These are phyloP conservation scores for Dioctria linearis DNA, from an alignment of 2,888 invertebrate genomes.

Conservation along the genomic window DNA sequence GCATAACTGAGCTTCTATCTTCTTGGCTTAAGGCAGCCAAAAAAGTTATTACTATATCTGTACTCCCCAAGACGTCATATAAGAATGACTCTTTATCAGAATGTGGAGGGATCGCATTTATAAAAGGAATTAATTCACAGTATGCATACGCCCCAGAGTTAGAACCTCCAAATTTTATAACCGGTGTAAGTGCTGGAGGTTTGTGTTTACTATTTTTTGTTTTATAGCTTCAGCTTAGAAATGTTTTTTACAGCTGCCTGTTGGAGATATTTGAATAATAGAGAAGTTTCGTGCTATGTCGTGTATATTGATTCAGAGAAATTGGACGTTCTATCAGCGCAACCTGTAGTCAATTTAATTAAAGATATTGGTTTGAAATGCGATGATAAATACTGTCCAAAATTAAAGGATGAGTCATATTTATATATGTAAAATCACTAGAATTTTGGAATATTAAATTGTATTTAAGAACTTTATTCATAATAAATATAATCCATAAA, in stretches of 20 bases:
- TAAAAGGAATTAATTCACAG: slow-evolving; percentile 64
- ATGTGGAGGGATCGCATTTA: slow-evolving; percentile 64
- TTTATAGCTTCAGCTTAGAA: slow-evolving; percentile 2
- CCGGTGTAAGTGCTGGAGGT: slow-evolving; percentile 68
- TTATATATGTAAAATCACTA: slow-evolving; percentile 64
- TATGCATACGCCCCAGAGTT: slow-evolving; percentile 61
- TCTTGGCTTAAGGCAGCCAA: slow-evolving; percentile 64
- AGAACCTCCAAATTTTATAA: slow-evolving; percentile 69
- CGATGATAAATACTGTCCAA: slow-evolving; percentile 63
- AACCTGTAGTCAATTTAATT: slow-evolving; percentile 66
- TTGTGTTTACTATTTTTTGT: slow-evolving; percentile 41
- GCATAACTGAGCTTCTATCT: slow-evolving; percentile 64
- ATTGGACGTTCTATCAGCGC: slow-evolving; percentile 65
- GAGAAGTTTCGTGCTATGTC: slow-evolving; percentile 64
- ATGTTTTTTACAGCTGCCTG: slow-evolving; percentile 64
- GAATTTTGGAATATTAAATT: too few species aligned
- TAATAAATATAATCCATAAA: too few species aligned
- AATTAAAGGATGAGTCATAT: slow-evolving; percentile 65
- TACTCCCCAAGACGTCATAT: slow-evolving; percentile 67
- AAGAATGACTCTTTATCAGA: slow-evolving; percentile 66
- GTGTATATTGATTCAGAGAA: slow-evolving; percentile 67
- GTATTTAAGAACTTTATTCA: too few species aligned
- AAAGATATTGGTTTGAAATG: slow-evolving; percentile 63
- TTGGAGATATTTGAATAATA: slow-evolving; percentile 65
- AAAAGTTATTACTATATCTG: slow-evolving; percentile 65